A percentile compares a stretch with the other conserved stretches of the same genome.
phyloP scores from a whole-genome alignment of 2,888 invertebrate species.

The Nomada lathburiana region DNA sequence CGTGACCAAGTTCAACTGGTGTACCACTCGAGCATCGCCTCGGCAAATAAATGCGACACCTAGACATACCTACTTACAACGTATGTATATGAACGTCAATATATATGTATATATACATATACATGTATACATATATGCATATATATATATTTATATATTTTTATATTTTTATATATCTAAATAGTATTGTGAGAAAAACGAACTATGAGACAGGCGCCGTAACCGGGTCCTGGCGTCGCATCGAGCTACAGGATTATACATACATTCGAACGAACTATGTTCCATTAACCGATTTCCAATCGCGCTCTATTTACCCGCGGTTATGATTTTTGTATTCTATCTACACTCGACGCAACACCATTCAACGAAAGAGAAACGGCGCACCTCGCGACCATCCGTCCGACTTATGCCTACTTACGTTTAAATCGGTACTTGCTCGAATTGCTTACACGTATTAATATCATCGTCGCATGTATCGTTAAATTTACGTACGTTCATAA shows the following conservation, averaged over 20 bases:
- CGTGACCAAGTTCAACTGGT: constrained; percentile 65
- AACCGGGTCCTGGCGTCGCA: constrained; percentile 49
- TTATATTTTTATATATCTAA: constrained; percentile 76
- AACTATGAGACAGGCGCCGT: constrained; percentile 77
- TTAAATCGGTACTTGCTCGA: constrained; percentile 68
- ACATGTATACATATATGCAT: constrained; percentile 68
- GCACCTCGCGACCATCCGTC: constrained; percentile 81
- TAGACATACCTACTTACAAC: constrained; percentile 77
- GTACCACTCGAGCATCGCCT: constrained; percentile 74
- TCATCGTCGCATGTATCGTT: constrained; percentile 69
- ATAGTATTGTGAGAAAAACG: constrained; percentile 82
- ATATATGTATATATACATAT: constrained; percentile 63
- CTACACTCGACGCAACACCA: constrained; percentile 49
- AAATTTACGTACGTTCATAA: constrained; percentile 68
- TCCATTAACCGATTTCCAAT: background rate
- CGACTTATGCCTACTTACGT: constrained; percentile 78
- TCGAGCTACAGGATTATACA: constrained; percentile 45
- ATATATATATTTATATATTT: constrained; percentile 58
- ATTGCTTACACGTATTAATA: constrained; percentile 69
- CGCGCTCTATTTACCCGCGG: background rate
- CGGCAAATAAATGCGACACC: constrained; percentile 79
- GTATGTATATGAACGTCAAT: constrained; percentile 70
- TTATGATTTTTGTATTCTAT: background rate
- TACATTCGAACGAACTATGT: background rate
- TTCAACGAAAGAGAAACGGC: constrained; percentile 60